Conservation (phyloP, 1,140 invertebrate genomes). For the Drosophila varians region DNA sequence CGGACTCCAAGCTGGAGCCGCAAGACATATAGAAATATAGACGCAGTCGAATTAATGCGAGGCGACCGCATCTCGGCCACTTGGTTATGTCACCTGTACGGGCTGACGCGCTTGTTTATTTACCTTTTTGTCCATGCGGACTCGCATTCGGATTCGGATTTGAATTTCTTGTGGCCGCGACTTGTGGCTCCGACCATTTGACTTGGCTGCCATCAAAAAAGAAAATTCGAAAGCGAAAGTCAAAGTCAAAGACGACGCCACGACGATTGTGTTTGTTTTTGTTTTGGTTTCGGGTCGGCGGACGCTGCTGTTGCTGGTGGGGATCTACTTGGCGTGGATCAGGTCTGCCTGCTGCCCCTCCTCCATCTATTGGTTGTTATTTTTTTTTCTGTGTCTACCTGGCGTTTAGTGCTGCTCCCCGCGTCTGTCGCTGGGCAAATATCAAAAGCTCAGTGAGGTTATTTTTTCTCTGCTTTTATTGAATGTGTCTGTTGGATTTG, state of each 20-base stretch:
- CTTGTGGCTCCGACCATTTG: not conserved
- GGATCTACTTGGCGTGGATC: conserved; percentile 16
- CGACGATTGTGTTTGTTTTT: conserved; percentile 1
- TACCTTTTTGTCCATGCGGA: conserved; percentile 49
- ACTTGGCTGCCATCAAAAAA: conserved; percentile 49
- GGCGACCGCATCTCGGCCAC: conserved; percentile 60
- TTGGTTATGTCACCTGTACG: conserved; percentile 73
- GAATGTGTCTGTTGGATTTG: conserved; percentile 11
- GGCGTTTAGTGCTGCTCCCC: too few species aligned
- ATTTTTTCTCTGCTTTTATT: conserved; percentile 5
- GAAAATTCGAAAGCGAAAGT: conserved; percentile 82
- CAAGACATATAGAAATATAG: not conserved
- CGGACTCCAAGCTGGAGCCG: not conserved
- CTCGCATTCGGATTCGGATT: conserved; percentile 21
- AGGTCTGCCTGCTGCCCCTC: conserved; percentile 22
- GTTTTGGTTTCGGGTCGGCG: conserved; percentile 33
- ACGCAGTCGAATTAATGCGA: not conserved
- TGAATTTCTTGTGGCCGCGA: conserved; percentile 21
- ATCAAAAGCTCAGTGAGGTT: too few species aligned
- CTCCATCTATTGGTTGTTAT: not conserved
- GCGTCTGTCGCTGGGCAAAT: too few species aligned
- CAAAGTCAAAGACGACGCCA: conserved; percentile 72
- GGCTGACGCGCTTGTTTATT: conserved; percentile 45
- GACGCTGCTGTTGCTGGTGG: conserved; percentile 23
- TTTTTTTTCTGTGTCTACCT: not conserved